Base-by-base conservation (phyloP, 30 jellyfish, hydroid and myxozoan genomes). In the Nemopilema nomurai region DNA sequence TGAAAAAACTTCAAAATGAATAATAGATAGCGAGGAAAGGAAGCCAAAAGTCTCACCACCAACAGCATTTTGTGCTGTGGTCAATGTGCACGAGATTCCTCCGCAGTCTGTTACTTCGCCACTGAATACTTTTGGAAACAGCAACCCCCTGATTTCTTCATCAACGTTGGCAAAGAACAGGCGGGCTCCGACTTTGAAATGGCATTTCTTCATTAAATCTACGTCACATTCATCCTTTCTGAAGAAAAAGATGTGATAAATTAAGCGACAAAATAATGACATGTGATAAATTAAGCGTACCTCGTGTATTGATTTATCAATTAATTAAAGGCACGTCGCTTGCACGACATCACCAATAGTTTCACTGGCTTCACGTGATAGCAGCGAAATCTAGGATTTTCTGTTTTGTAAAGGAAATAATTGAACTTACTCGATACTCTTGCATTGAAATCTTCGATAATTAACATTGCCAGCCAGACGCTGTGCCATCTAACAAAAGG, bases 101-200 rank as follows among this genome's bases (percentile, higher is more conserved):
- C 66, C 64, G 41, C 89, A 80, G 33, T 80, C 89, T 8, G 82
- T 29, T 29, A 71, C 52, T 0, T 29, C 28, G 18, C 33, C 82
- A 7, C 26, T 24, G 33, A 80, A 23, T 18, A 64, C 67, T 0
- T 57, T 50, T 28, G 77, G 28, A 53, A 1, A 71, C 1, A 80
- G 62, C 16, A 80, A 51, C 3, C 19, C 25, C 49, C 89, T 33
- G 57, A 63, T 64, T 9, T 32, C 75, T 67, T 80, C 89, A 27
- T 71, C 89, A 22, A 80, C 49, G 51, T 80, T 81, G 0, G 74
- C 82, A 31, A 80, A 80, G n/a, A 32, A 28, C 82, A 80, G 67
- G 20, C 76, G 82, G n/a, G 63, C 89, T 18, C 18, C 50, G 70
- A 73, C 51, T 17, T 31, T 41, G 20, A 25, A 73, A 18, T 31